phyloP scores from a whole-genome alignment of 2,113 vertebrate species.

The Hippocampus mohnikei region DNA sequence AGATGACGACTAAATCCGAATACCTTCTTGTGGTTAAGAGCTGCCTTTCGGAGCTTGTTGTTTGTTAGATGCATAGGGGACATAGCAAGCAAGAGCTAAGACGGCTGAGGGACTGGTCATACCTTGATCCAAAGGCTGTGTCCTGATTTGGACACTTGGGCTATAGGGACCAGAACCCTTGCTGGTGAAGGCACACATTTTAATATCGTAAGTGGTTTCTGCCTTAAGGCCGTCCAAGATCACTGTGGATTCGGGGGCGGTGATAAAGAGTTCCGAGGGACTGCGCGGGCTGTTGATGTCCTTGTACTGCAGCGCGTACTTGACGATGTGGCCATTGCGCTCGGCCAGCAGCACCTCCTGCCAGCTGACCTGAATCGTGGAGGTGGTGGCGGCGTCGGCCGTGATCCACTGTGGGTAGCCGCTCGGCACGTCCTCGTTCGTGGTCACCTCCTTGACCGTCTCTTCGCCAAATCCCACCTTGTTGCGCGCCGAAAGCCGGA shows the following conservation, averaged over 20 bases:
- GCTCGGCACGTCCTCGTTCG: conserved; percentile 87
- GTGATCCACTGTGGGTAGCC: conserved; percentile 93
- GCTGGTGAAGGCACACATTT: conserved; percentile 99
- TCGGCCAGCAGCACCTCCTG: conserved; percentile 85
- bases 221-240: conserved; percentile 91
- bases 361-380: conserved; percentile 92
- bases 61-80: conserved; percentile 30
- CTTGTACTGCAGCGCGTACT: conserved; percentile 93
- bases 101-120: conserved; percentile 85
- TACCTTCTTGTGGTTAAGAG: conserved; percentile 17
- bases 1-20: conserved; percentile 32
- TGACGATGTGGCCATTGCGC: conserved; percentile 88
- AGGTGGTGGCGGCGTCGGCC: conserved; percentile 85
- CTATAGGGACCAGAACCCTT: conserved; percentile 98
- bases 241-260: conserved; percentile 86
- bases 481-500: conserved; percentile 93
- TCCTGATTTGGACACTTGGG: conserved; percentile 99
- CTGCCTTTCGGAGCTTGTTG: conserved; percentile 15
- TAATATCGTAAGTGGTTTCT: conserved; percentile 99
- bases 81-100: conserved; percentile 45
- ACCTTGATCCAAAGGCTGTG: conserved; percentile 99
- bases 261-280: conserved; percentile 88
- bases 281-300: conserved; percentile 96
- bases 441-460: conserved; percentile 91
- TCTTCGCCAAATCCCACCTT: conserved; percentile 98